Evolutionary conservation across 1,140 invertebrate genomes (phyloP).

Genomic region (Dryas iulia): DNA sequence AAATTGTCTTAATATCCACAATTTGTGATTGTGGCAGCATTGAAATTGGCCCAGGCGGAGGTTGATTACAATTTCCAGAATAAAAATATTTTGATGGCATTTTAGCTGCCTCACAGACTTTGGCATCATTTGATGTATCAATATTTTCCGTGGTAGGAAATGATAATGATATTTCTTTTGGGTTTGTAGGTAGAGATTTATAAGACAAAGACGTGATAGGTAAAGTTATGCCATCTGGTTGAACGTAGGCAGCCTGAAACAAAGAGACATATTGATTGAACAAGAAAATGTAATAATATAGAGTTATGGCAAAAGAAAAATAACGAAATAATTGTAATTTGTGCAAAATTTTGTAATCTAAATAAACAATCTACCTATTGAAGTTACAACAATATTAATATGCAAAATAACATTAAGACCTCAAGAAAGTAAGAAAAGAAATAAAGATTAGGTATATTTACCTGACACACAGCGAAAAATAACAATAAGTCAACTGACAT

Average conservation of each 20-base stretch:
- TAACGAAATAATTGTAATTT: too few relatives aligned
- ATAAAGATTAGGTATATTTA: neutral
- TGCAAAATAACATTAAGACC: too few relatives aligned
- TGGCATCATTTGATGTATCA: neutral
- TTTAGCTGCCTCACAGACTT: neutral
- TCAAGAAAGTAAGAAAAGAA: too few relatives aligned
- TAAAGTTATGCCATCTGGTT: constrained; percentile 7
- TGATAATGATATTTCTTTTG: neutral
- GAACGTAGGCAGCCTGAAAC: neutral
- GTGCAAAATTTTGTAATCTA: too few relatives aligned
- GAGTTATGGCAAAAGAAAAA: too few relatives aligned
- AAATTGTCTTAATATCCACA: neutral
- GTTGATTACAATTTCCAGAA: neutral
- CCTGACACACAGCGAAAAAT: neutral
- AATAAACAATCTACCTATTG: too few relatives aligned
- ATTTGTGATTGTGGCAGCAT: neutral
- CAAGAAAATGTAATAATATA: too few relatives aligned
- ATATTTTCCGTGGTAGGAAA: neutral
- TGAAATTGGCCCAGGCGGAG: neutral
- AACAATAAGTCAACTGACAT: neutral
- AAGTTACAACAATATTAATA: too few relatives aligned
- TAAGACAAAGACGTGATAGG: neutral
- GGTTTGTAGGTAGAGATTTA: neutral
- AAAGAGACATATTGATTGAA: too few relatives aligned
- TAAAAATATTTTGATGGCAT: neutral